These are phyloP conservation scores for Ceratotherium simum DNA, from an alignment of 2,113 vertebrate genomes.

Conservation along the genomic window DNA sequence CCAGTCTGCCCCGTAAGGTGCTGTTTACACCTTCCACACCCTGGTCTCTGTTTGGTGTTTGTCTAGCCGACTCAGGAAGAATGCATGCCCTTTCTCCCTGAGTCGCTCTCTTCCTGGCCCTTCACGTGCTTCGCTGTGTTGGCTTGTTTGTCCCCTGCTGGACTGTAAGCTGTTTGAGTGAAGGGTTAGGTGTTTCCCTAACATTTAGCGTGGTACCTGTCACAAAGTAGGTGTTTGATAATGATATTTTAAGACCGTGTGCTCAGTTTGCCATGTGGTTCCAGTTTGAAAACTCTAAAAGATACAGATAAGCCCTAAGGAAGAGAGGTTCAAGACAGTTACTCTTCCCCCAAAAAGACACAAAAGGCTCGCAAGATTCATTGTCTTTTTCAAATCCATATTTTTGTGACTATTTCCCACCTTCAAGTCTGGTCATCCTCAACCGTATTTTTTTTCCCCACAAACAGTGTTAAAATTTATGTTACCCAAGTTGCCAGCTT, in stretches of 20 bases:
- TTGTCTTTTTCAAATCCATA: neutral
- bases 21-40: rapidly evolving
- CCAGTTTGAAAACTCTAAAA: neutral
- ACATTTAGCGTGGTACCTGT: neutral
- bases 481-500: neutral
- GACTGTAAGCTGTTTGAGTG: neutral
- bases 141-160: neutral
- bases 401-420: conserved; percentile 8
- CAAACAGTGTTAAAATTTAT: neutral
- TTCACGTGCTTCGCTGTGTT: neutral
- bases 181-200: neutral
- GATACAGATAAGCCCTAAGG: neutral
- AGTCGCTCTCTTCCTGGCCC: neutral
- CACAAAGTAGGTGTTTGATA: neutral
- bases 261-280: neutral
- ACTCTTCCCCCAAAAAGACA: neutral
- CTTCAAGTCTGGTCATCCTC: neutral
- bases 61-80: neutral
- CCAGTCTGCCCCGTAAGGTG: neutral
- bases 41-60: neutral
- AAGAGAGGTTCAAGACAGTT: neutral
- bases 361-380: neutral
- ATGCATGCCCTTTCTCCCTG: neutral
- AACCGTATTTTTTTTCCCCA: neutral
- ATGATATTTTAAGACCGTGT: neutral